Evolutionary conservation across 1,140 invertebrate species (phyloP).

Genomic region (Lanistes nyassanus): DNA sequence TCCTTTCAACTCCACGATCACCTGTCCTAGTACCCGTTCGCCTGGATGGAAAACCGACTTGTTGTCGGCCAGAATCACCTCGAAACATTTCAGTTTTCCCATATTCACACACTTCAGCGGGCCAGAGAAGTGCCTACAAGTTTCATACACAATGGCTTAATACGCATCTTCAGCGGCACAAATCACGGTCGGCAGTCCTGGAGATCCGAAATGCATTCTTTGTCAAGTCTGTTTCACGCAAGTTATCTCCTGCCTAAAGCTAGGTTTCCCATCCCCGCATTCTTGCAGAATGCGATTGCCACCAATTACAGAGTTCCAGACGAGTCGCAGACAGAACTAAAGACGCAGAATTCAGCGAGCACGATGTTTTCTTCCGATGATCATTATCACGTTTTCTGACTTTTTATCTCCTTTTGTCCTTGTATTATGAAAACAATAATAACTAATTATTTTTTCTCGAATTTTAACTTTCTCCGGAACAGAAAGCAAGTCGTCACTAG

Average conservation of each 20-base stretch:
- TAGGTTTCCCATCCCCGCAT: slow-evolving; percentile 19
- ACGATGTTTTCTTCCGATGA: too few relatives aligned
- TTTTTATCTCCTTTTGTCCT: not conserved
- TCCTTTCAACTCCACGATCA: slow-evolving; percentile 68
- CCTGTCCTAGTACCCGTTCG: slow-evolving; percentile 66
- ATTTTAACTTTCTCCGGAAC: not conserved
- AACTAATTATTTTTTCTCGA: too few relatives aligned
- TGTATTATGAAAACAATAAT: not conserved
- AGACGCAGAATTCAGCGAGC: slow-evolving; percentile 4
- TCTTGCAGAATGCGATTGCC: slow-evolving; percentile 28
- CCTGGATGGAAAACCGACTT: slow-evolving; percentile 69
- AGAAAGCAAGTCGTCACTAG: too few relatives aligned
- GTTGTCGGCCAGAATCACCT: slow-evolving; percentile 66
- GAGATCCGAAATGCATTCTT: slow-evolving; percentile 24
- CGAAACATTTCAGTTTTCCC: slow-evolving; percentile 69
- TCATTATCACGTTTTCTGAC: not conserved
- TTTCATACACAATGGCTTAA: not conserved
- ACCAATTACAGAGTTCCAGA: slow-evolving; percentile 12
- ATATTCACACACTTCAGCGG: slow-evolving; percentile 46
- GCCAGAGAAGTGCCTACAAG: not conserved
- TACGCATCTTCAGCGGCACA: slow-evolving; percentile 3
- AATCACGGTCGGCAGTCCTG: slow-evolving; percentile 11
- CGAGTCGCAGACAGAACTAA: slow-evolving; percentile 1
- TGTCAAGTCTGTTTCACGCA: slow-evolving; percentile 7
- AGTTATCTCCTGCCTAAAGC: not conserved